Evolutionary conservation across 2,797 vertebrate species (phyloP).

Genomic region (Muscicapa striata): DNA sequence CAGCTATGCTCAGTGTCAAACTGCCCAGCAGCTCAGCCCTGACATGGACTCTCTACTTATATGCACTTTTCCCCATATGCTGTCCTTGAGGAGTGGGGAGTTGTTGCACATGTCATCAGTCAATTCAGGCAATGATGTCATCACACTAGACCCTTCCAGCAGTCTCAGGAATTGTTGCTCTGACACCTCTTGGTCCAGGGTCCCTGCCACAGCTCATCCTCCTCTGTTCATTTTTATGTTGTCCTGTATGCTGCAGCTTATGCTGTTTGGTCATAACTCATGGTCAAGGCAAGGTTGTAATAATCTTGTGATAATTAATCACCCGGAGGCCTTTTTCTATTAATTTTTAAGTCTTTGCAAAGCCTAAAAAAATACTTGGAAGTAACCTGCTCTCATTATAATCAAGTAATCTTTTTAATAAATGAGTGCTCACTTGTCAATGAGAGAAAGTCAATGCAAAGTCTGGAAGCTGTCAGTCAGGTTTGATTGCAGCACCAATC

Average conservation of each 20-base stretch:
- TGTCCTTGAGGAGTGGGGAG: neutral
- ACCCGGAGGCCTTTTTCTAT: neutral
- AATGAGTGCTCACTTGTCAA: neutral
- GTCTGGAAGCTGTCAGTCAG: neutral
- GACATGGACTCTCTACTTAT: neutral
- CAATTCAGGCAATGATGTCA: neutral
- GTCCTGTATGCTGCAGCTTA: neutral
- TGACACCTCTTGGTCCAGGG: neutral
- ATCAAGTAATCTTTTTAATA: neutral
- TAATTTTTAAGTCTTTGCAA: neutral
- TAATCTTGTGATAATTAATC: neutral
- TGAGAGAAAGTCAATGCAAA: neutral
- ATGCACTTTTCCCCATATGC: fast-evolving
- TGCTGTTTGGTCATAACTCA: neutral
- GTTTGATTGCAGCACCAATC: neutral
- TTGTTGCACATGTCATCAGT: neutral
- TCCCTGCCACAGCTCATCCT: neutral
- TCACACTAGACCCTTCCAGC: neutral
- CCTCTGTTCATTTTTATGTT: neutral
- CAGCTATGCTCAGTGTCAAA: neutral
- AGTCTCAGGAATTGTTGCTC: neutral
- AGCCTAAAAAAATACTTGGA: neutral
- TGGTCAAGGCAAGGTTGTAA: neutral
- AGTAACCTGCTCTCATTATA: neutral
- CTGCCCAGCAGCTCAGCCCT: neutral